Conservation (phyloP, 2,888 invertebrate genomes). For the Cinara cedri region DNA sequence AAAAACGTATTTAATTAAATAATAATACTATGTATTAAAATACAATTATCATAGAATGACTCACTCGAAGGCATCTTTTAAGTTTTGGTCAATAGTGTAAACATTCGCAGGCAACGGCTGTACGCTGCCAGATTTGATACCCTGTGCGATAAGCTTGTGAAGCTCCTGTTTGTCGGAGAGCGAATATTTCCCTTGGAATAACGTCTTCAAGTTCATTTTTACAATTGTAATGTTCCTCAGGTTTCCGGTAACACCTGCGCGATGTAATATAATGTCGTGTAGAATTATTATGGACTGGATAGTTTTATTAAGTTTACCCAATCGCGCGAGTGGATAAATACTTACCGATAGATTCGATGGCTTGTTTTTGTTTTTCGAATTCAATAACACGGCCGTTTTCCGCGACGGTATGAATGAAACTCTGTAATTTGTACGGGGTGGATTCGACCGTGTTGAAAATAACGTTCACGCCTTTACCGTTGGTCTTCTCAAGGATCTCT, state of each 20-base stretch:
- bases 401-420: slow-evolving; percentile 46
- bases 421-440: slow-evolving; percentile 62
- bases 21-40: neutral
- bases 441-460: slow-evolving; percentile 91
- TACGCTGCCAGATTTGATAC: slow-evolving; percentile 53
- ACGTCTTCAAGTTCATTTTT: slow-evolving; percentile 44
- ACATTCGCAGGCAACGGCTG: slow-evolving; percentile 51
- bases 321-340: neutral
- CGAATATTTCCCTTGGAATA: slow-evolving; percentile 53
- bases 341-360: slow-evolving; percentile 48
- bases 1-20: too few species aligned
- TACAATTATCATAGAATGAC: neutral
- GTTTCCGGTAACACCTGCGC: slow-evolving; percentile 55
- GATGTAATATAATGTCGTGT: neutral
- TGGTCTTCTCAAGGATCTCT: slow-evolving; percentile 80
- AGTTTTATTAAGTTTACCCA: too few species aligned
- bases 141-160: slow-evolving; percentile 41
- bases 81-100: slow-evolving; percentile 28
- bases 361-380: slow-evolving; percentile 47
- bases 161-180: slow-evolving; percentile 36
- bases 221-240: slow-evolving; percentile 52
- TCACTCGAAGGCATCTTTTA: slow-evolving; percentile 54
- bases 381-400: slow-evolving; percentile 55
- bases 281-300: too few species aligned
- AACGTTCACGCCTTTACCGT: slow-evolving; percentile 90